Percentiles rank a stretch among this genome's conserved stretches.
Evolutionary conservation across 2,113 vertebrate species (phyloP).

Genomic region (Ceyx cyanopectus): DNA sequence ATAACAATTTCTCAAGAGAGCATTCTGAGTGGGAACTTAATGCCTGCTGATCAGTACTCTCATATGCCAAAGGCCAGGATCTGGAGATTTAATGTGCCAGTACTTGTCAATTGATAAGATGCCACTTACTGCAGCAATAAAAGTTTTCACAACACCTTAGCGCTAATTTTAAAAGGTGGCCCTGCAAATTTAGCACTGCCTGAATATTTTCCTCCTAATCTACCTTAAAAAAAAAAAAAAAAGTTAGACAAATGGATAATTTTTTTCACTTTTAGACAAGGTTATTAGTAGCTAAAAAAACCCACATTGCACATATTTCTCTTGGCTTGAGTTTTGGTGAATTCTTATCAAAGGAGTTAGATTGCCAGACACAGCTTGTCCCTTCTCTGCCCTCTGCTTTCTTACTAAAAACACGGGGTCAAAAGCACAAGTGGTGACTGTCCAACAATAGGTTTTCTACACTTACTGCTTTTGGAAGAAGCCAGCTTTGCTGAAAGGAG

Average conservation of each 20-base stretch:
- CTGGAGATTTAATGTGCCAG: background rate
- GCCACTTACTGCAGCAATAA: background rate
- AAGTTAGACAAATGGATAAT: background rate
- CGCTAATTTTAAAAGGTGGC: background rate
- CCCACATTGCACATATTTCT: background rate
- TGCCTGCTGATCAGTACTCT: background rate
- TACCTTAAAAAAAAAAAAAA: background rate
- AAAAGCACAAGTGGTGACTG: background rate
- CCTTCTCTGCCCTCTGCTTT: background rate
- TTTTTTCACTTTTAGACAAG: background rate
- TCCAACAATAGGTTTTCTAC: background rate
- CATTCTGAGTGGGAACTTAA: background rate
- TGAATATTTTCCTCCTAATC: background rate
- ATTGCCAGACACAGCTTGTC: background rate
- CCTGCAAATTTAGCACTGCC: background rate
- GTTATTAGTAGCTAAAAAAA: background rate
- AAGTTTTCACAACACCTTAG: slow-evolving; percentile 9
- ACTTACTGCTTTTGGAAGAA: background rate
- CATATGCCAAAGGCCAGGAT: background rate
- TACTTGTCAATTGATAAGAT: background rate
- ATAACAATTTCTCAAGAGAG: background rate
- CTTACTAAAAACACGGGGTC: background rate
- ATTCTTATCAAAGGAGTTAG: background rate
- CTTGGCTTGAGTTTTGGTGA: background rate
- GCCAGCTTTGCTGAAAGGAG: background rate